Percentiles rank a stretch among this genome's conserved stretches.
Conservation (phyloP, 1,140 invertebrate genomes). For the Ladona fulva region DNA sequence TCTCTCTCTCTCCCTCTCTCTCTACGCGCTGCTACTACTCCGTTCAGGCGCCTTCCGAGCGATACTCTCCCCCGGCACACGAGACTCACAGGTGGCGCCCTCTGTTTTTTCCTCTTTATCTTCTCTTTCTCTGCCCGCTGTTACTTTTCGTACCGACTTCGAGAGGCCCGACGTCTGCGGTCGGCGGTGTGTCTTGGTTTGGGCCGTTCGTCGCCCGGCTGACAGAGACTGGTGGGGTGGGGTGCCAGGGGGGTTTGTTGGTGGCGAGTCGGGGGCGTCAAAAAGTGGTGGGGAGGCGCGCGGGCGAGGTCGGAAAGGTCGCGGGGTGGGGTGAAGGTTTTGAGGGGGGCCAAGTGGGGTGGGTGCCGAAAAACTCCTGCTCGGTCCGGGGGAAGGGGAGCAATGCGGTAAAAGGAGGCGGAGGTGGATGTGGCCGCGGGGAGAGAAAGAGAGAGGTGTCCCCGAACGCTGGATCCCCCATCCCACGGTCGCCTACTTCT, state of each 20-base stretch:
- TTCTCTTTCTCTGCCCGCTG: background rate
- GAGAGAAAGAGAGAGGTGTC: background rate
- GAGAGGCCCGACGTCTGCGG: background rate
- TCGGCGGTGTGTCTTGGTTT: background rate
- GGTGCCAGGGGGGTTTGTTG: background rate
- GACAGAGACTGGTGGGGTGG: background rate
- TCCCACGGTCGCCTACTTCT: background rate
- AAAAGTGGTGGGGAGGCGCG: background rate
- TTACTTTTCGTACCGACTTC: background rate
- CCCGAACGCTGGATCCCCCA: background rate
- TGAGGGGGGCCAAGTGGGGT: background rate
- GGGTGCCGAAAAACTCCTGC: background rate
- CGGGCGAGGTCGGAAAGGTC: background rate
- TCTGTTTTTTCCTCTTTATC: background rate
- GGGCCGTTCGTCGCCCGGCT: background rate
- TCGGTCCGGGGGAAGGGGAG: background rate
- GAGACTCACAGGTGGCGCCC: background rate
- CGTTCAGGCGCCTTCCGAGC: background rate
- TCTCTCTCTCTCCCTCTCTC: background rate
- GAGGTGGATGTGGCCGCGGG: background rate
- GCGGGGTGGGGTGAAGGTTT: background rate
- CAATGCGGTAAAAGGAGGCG: background rate
- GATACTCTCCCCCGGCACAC: background rate
- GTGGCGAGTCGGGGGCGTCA: background rate
- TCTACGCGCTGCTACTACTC: background rate